Base-by-base conservation (phyloP, 2,797 vertebrate genomes). In the Cyclopterus lumpus region DNA sequence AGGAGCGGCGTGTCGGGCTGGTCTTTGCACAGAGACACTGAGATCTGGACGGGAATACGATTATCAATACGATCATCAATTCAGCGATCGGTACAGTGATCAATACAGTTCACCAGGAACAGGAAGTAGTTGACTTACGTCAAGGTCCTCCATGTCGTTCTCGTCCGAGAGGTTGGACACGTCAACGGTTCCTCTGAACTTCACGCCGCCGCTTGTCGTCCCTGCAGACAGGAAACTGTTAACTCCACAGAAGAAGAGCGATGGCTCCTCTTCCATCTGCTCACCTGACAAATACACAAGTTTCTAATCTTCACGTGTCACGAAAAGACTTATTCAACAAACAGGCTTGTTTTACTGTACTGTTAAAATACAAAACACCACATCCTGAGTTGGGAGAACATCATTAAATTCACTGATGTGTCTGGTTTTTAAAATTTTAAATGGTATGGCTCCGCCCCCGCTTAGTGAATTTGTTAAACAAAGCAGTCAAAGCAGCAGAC, bases 91-190 rank as follows among this genome's bases (percentile, higher is more conserved):
- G 20, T 10, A 7, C 28, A 14, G 20, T 11, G 28, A 42, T 14
- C 3, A 15, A 48, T 48, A 38, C 36, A 11, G 36, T 11, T 38
- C 36, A 49, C 3, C n/a, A 68, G 28, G 34, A 40, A 38, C 38
- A 14, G 38, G 38, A 26, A 42, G 20, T 1, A 3, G 36, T 15
- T 8, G 34, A 69, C 93, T 93, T 89, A 98, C 97, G 87, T 98
- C 97, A 9, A 99, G 94, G 91, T 99, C 96, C 9, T 97, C 95
- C 0, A 95, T 82, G 18, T 95, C 95, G n/a, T 99, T 99, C 92
- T 99, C 97, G 75, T 99, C 97, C 0, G 97, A 99, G 44, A 99
- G 94, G 80, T 98, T 98, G 38, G 94, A 93, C 83, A 98, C 96
- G 3, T 98, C 96, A 67, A 98, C 91, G 0, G 94, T 94, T 30